Conservation (phyloP, 2,797 vertebrate species). For the Syngnathus rostellatus region DNA sequence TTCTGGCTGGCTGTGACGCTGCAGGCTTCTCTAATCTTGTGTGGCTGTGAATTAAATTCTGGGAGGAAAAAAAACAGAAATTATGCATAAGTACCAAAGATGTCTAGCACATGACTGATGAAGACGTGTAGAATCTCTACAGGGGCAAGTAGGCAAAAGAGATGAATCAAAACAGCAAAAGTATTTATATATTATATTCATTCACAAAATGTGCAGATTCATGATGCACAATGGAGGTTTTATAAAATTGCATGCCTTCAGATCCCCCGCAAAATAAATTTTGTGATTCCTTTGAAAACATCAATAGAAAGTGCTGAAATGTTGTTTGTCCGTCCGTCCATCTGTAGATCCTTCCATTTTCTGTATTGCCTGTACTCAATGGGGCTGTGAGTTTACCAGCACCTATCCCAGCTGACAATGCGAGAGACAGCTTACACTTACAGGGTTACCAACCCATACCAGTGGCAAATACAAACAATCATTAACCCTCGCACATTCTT, state of each 20-base stretch:
- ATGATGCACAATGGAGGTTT: background rate
- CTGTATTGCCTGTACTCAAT: too few relatives aligned
- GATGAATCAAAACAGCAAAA: constrained; percentile 17
- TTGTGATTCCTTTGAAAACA: background rate
- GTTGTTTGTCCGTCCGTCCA: too few relatives aligned
- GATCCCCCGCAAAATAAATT: background rate
- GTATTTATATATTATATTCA: background rate
- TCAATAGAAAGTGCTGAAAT: background rate
- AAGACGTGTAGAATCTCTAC: constrained; percentile 19
- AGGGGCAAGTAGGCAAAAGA: constrained; percentile 21
- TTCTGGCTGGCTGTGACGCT: constrained; percentile 29
- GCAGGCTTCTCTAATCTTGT: constrained; percentile 46
- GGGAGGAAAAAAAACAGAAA: constrained; percentile 31
- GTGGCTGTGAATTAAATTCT: constrained; percentile 38
- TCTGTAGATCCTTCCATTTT: too few relatives aligned
- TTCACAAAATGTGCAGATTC: background rate
- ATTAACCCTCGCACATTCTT: too few relatives aligned
- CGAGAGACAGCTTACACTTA: too few relatives aligned
- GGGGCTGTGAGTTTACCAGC: too few relatives aligned
- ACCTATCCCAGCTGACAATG: too few relatives aligned
- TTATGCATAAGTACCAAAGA: constrained; percentile 30
- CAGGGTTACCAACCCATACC: too few relatives aligned
- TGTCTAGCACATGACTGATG: constrained; percentile 37
- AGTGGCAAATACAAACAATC: too few relatives aligned
- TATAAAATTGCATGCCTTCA: background rate